Conservation (phyloP, 2,113 vertebrate species). For the Grus americana region DNA sequence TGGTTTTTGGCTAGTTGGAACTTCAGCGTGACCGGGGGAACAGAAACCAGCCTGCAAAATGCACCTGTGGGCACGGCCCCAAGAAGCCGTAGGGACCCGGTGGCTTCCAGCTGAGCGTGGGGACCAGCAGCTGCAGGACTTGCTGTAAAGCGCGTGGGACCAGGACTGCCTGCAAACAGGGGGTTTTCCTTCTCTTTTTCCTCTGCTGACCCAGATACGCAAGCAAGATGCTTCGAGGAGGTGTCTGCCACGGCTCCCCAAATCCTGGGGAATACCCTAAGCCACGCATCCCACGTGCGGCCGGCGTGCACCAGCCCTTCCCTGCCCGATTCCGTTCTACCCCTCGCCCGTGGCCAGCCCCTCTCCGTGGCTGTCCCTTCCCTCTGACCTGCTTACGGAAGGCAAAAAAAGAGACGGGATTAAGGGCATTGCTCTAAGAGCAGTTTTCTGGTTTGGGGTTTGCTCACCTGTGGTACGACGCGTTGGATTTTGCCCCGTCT, state of each 20-base stretch:
- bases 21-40: not conserved
- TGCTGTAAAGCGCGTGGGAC: accelerated
- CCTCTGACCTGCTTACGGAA: accelerated
- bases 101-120: not conserved
- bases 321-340: not conserved
- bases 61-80: not conserved
- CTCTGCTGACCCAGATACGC: not conserved
- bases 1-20: not conserved
- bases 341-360: accelerated
- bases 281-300: accelerated
- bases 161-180: not conserved
- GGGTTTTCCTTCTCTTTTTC: not conserved
- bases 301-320: not conserved
- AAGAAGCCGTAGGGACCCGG: not conserved
- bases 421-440: not conserved
- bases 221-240: not conserved
- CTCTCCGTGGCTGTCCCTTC: not conserved
- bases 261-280: not conserved
- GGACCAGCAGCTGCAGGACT: not conserved
- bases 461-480: not conserved
- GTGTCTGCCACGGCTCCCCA: not conserved
- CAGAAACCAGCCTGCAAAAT: not conserved
- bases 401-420: not conserved
- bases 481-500: accelerated
- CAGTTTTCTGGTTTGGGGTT: not conserved